A percentile compares a stretch with the other conserved stretches of the same genome.
These are phyloP conservation scores for Brachyhypopomus gauderio DNA, from an alignment of 2,113 vertebrate species.

Conservation along the genomic window DNA sequence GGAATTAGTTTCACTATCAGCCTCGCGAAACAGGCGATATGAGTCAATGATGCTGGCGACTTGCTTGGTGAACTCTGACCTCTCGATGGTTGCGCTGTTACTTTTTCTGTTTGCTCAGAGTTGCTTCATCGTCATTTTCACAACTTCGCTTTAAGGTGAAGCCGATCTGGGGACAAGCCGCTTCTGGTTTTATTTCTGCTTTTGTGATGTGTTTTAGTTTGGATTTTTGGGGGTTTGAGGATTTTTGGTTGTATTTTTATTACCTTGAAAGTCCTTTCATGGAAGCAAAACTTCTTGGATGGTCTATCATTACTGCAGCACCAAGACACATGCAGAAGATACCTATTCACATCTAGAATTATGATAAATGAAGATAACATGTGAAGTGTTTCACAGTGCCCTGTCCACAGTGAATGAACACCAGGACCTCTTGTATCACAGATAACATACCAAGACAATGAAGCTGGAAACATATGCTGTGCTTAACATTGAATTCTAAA, in stretches of 20 bases:
- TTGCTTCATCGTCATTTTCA: not conserved
- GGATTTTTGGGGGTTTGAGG: too few relatives aligned
- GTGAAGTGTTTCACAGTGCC: not conserved
- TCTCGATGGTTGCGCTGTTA: not conserved
- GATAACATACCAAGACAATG: too few relatives aligned
- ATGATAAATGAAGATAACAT: not conserved
- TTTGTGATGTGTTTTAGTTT: too few relatives aligned
- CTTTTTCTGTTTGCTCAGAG: not conserved
- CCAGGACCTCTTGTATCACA: too few relatives aligned
- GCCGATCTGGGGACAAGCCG: not conserved
- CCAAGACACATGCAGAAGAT: not conserved
- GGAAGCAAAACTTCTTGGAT: not conserved
- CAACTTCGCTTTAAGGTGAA: not conserved
- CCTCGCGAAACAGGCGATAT: not conserved
- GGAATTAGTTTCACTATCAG: constrained; percentile 32
- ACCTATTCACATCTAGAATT: not conserved
- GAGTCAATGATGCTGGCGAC: constrained; percentile 4
- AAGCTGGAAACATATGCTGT: too few relatives aligned
- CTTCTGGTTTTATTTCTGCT: not conserved
- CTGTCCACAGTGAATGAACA: not conserved
- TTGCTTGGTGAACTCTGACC: not conserved
- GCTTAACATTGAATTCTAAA: too few relatives aligned
- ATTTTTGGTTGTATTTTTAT: too few relatives aligned
- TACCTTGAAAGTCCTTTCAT: not conserved
- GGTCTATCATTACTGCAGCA: not conserved